Evolutionary conservation across 2,113 vertebrate species (phyloP), one percentile per base, ranked within the genome.

Genomic region (Pan troglodytes): DNA sequence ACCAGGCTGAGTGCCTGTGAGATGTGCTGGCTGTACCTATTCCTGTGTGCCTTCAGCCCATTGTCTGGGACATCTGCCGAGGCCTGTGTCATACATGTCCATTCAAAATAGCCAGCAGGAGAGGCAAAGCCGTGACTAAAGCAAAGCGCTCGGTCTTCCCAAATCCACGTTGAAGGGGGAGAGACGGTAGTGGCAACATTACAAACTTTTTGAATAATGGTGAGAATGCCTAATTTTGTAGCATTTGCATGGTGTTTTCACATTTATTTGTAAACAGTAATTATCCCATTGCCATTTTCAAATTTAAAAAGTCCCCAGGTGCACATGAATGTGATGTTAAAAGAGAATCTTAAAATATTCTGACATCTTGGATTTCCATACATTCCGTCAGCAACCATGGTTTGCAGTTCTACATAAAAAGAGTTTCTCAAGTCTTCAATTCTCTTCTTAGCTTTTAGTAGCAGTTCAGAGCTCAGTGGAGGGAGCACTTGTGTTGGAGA

Each of bases 231-330:
- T 94, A 17, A 68, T 95, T 87, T 93, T 52, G 27, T 59, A 73
- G 78, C 52, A 64, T 82, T 76, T 50, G 61, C 5, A 0, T 45
- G 27, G 23, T 32, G 10, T 90, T 93, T 97, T 87, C 70, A 17
- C 30, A 83, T 82, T 67, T 96, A 75, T 93, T 96, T 97, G 76
- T 76, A 96, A 95, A 95, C 70, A 81, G 5, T 75, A 64, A 87
- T 92, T 75, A 93, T 90, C 43, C n/a, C 27, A n/a, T 86, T 94
- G 94, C 95, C 80, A 92, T 81, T 88, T 97, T 88, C 93, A 95
- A 61, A 92, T 80, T 92, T 90, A 68, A 67, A 38, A 93, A 92
- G 68, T 95, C 81, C 40, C 84, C 90, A 95, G 96, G 61, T 95
- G 57, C 90, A 70, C 48, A 50, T 80, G 91, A 93, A 79, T 94